phyloP scores from a whole-genome alignment of 2,888 invertebrate species.

The Chymomyza fuscimana region DNA sequence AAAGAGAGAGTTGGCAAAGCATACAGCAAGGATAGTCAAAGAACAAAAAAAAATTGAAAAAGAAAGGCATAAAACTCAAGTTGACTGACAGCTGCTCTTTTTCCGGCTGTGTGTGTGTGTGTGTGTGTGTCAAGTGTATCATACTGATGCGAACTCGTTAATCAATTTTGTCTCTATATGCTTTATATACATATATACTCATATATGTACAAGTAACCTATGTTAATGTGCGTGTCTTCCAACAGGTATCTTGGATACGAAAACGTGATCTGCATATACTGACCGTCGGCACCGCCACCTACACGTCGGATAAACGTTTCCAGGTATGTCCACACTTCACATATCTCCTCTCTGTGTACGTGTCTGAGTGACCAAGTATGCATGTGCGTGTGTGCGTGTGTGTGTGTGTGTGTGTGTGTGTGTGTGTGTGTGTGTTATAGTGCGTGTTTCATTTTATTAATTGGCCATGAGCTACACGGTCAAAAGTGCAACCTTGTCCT shows the following conservation, averaged over 20 bases:
- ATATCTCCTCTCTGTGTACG: constrained; percentile 1
- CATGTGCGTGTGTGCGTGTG: background rate
- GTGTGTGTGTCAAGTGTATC: constrained; percentile 23
- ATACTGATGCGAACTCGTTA: constrained; percentile 42
- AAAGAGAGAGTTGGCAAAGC: background rate
- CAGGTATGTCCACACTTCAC: constrained; percentile 55
- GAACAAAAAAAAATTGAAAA: background rate
- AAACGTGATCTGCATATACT: constrained; percentile 78
- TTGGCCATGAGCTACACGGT: constrained; percentile 24
- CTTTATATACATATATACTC: background rate
- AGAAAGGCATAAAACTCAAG: background rate
- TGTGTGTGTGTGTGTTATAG: background rate
- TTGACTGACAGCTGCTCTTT: background rate
- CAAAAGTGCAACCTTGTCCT: background rate
- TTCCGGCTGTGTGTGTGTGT: background rate
- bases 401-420: background rate
- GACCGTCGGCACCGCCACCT: constrained; percentile 76
- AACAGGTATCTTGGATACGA: constrained; percentile 78
- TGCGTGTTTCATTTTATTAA: constrained; percentile 29
- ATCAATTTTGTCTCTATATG: constrained; percentile 38
- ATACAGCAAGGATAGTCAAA: too few relatives aligned
- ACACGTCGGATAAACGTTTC: constrained; percentile 77
- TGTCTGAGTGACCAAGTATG: background rate
- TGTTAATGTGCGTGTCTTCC: constrained; percentile 8
- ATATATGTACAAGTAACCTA: background rate